phyloP scores from a whole-genome alignment of 2,888 invertebrate genomes.

The Amiota minor region DNA sequence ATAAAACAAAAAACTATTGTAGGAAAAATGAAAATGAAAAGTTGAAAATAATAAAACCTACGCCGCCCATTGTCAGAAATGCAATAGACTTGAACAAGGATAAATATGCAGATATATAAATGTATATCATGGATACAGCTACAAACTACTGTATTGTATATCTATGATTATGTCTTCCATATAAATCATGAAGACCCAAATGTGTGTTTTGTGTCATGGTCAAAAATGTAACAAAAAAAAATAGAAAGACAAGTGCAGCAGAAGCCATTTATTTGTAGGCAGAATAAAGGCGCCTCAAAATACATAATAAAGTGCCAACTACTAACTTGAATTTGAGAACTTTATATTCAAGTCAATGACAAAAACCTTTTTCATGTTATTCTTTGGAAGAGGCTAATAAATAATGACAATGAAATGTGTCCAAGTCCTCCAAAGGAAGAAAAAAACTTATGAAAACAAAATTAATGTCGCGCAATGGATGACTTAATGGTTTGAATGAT shows the following conservation, averaged over 20 bases:
- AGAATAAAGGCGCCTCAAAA: too few species aligned
- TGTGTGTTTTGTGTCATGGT: slow-evolving; percentile 16
- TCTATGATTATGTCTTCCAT: too few species aligned
- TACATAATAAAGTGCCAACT: too few species aligned
- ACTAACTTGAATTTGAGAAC: too few species aligned
- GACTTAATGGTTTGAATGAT: slow-evolving; percentile 11
- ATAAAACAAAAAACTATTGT: neutral
- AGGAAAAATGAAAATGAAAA: slow-evolving; percentile 2
- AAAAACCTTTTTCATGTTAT: neutral
- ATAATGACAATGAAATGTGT: neutral
- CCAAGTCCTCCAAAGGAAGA: neutral
- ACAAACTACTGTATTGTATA: too few species aligned
- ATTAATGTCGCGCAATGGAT: slow-evolving; percentile 57
- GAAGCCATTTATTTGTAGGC: neutral
- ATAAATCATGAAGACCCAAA: neutral
- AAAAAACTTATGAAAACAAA: slow-evolving; percentile 59
- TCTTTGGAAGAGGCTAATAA: neutral
- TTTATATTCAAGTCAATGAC: neutral
- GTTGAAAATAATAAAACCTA: neutral
- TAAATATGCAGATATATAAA: neutral
- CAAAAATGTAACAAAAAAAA: neutral
- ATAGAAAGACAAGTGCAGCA: neutral
- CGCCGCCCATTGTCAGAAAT: slow-evolving; percentile 7
- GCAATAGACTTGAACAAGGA: neutral
- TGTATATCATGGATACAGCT: neutral